phyloP scores from a whole-genome alignment of 2,797 vertebrate species.

The Anomalospiza imberbis region DNA sequence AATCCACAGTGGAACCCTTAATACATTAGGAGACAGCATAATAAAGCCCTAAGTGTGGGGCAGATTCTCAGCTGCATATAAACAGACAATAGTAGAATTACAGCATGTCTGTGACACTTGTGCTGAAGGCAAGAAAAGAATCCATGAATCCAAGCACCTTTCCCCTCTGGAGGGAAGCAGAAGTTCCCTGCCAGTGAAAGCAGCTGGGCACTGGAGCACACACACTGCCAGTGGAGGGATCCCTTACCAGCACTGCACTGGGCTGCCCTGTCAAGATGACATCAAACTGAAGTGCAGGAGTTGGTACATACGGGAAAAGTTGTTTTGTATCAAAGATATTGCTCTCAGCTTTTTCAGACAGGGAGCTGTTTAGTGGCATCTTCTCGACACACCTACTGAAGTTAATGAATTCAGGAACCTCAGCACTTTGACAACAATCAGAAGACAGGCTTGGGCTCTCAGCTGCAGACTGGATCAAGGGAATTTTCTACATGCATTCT shows the following conservation, averaged over 20 bases:
- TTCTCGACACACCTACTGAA: neutral
- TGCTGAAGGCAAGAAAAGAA: neutral
- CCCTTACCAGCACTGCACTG: neutral
- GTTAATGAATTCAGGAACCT: neutral
- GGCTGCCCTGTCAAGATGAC: neutral
- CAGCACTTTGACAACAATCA: neutral
- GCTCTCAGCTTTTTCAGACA: neutral
- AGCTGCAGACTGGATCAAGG: neutral
- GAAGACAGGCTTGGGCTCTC: neutral
- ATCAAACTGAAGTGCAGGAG: neutral
- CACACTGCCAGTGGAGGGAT: neutral
- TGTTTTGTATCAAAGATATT: neutral
- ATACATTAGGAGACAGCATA: neutral
- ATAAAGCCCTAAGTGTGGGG: neutral
- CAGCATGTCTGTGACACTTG: neutral
- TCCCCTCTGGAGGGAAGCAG: neutral
- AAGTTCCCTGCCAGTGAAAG: neutral
- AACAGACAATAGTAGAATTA: neutral
- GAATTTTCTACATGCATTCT: neutral
- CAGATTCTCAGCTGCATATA: neutral
- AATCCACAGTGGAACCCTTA: neutral
- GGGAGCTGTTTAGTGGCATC: neutral
- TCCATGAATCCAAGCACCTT: neutral
- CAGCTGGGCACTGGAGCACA: neutral
- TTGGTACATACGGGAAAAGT: neutral